Conservation (phyloP, 2,113 vertebrate species). For the Clarias gariepinus region DNA sequence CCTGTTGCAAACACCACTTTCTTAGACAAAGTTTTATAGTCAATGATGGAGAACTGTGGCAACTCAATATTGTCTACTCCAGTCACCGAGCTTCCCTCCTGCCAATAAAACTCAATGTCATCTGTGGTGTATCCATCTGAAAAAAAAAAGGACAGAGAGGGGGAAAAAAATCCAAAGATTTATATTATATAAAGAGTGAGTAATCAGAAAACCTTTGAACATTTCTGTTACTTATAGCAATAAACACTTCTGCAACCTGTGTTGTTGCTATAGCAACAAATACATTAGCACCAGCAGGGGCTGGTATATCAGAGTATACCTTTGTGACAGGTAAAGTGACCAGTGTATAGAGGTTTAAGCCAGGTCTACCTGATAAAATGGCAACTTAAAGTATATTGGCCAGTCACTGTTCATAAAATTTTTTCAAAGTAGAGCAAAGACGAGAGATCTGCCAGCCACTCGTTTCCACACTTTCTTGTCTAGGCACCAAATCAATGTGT, state of each 20-base stretch:
- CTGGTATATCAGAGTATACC: not conserved
- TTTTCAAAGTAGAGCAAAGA: not conserved
- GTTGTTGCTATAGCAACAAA: not conserved
- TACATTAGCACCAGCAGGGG: not conserved
- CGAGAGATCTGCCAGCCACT: constrained; percentile 6
- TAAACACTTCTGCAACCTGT: not conserved
- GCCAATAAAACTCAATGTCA: constrained; percentile 96
- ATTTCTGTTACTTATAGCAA: not conserved
- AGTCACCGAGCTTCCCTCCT: constrained; percentile 84
- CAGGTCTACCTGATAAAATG: not conserved
- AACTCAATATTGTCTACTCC: constrained; percentile 91
- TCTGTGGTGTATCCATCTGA: constrained; percentile 94
- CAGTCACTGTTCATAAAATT: not conserved
- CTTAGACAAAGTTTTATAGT: constrained; percentile 90
- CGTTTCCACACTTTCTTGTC: constrained; percentile 30
- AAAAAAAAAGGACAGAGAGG: not conserved
- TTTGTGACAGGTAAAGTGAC: not conserved
- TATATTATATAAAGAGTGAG: not conserved
- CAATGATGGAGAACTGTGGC: constrained; percentile 90
- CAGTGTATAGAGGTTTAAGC: not conserved
- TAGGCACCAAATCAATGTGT: constrained; percentile 42
- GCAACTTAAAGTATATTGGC: not conserved
- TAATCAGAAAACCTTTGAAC: not conserved
- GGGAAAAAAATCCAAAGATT: no score
- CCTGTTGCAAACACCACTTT: constrained; percentile 93